phyloP scores from a whole-genome alignment of 1,140 invertebrate species.

The Zaprionus inermis region DNA sequence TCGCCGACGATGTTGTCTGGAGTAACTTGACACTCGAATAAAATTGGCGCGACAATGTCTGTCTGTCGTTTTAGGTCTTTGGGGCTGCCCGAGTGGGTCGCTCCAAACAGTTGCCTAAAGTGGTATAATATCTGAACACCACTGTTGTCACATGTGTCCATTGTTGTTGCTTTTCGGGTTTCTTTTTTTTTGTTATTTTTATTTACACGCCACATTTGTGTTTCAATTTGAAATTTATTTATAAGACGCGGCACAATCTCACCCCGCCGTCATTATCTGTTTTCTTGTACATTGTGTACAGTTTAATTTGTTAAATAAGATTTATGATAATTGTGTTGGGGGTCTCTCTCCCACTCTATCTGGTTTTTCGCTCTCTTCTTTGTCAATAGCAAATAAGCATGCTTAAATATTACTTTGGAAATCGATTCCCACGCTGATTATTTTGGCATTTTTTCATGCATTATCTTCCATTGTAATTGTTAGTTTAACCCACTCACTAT shows the following conservation, averaged over 20 bases:
- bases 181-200: slow-evolving; percentile 10
- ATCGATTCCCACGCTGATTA: slow-evolving; percentile 71
- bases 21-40: slow-evolving; percentile 67
- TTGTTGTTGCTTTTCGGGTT: slow-evolving; percentile 14
- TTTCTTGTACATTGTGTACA: slow-evolving; percentile 44
- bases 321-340: slow-evolving; percentile 65
- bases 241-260: slow-evolving; percentile 16
- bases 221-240: slow-evolving; percentile 47
- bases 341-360: not conserved
- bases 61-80: slow-evolving; percentile 42
- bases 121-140: slow-evolving; percentile 42
- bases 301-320: slow-evolving; percentile 72
- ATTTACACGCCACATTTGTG: slow-evolving; percentile 43
- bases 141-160: slow-evolving; percentile 36
- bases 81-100: slow-evolving; percentile 27
- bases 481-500: slow-evolving; percentile 30
- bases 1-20: too few species aligned
- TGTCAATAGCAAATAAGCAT: slow-evolving; percentile 33
- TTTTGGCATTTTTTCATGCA: slow-evolving; percentile 33
- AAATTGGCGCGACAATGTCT: slow-evolving; percentile 67
- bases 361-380: not conserved
- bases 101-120: slow-evolving; percentile 36
- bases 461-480: slow-evolving; percentile 45
- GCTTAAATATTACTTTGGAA: slow-evolving; percentile 26
- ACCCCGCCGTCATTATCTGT: slow-evolving; percentile 7